A percentile compares a stretch with the other conserved stretches of the same genome.
Evolutionary conservation across 2,888 invertebrate species (phyloP).

Genomic region (Heliconius ethilla): DNA sequence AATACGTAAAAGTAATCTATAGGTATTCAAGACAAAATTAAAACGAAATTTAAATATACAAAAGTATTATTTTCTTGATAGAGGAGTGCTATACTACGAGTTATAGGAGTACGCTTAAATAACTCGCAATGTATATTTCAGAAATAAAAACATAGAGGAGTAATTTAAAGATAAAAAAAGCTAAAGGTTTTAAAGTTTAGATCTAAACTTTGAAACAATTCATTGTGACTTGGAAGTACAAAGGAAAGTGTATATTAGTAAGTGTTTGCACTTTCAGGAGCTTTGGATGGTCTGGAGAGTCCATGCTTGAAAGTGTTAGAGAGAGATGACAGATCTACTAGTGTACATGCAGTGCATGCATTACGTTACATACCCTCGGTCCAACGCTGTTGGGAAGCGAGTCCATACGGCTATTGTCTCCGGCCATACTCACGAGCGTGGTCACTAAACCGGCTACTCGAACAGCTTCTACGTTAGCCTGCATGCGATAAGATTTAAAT

Average conservation of each 20-base stretch:
- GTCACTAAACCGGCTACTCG: constrained; percentile 91
- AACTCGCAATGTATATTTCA: background rate
- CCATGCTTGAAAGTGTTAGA: constrained; percentile 29
- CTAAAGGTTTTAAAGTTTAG: background rate
- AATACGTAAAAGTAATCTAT: background rate
- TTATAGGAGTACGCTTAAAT: background rate
- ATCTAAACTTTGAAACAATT: background rate
- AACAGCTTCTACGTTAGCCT: constrained; percentile 91
- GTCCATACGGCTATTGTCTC: constrained; percentile 82
- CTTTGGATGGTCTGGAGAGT: constrained; percentile 13
- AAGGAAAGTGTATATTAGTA: constrained; percentile 19
- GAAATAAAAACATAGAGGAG: background rate
- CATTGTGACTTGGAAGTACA: constrained; percentile 4
- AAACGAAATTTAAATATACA: background rate
- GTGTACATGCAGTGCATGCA: constrained; percentile 43
- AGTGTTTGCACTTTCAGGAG: background rate
- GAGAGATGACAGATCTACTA: constrained; percentile 38
- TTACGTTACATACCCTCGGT: constrained; percentile 71
- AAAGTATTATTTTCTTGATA: background rate
- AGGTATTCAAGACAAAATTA: constrained; percentile 1
- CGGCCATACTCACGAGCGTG: constrained; percentile 91
- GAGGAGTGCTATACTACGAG: constrained; percentile 6
- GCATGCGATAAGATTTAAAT: constrained; percentile 81
- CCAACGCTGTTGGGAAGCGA: constrained; percentile 79
- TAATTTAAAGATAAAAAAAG: background rate